A percentile compares a stretch with the other conserved stretches of the same genome.
phyloP scores from a whole-genome alignment of 2,797 vertebrate genomes.

The Galaxias olidus region DNA sequence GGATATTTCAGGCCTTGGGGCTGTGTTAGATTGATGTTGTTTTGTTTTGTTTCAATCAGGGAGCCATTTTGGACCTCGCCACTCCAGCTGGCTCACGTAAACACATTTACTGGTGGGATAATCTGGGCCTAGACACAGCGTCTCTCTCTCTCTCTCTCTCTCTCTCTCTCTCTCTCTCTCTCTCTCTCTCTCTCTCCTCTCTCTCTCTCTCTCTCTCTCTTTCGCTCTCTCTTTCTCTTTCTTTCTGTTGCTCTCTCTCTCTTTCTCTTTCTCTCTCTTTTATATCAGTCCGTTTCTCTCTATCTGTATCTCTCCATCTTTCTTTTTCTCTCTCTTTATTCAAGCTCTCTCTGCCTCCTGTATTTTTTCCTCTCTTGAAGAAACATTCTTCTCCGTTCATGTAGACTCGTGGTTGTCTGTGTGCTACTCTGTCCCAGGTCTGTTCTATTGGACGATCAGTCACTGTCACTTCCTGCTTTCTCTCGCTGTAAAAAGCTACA shows the following conservation, averaged over 20 bases:
- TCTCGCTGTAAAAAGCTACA: no score
- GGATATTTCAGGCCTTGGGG: slow-evolving; percentile 65
- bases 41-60: slow-evolving; percentile 77
- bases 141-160: slow-evolving; percentile 23
- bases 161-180: not conserved
- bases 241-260: not conserved
- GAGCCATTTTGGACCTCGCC: slow-evolving; percentile 59
- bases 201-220: not conserved
- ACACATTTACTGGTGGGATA: slow-evolving; percentile 53
- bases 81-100: slow-evolving; percentile 41
- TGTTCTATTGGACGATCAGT: not conserved
- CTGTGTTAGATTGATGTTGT: slow-evolving; percentile 72
- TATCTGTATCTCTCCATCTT: not conserved
- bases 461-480: not conserved
- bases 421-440: not conserved
- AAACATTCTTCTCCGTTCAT: no score
- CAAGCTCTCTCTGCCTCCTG: slow-evolving; percentile 18
- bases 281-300: not conserved
- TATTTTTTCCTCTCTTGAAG: not conserved
- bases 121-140: slow-evolving; percentile 37
- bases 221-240: not conserved
- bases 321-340: not conserved
- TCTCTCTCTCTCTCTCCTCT: not conserved
- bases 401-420: no score
- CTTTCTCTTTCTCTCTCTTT: not conserved